Conservation (phyloP, 2,113 vertebrate genomes). For the Aythya baeri region DNA sequence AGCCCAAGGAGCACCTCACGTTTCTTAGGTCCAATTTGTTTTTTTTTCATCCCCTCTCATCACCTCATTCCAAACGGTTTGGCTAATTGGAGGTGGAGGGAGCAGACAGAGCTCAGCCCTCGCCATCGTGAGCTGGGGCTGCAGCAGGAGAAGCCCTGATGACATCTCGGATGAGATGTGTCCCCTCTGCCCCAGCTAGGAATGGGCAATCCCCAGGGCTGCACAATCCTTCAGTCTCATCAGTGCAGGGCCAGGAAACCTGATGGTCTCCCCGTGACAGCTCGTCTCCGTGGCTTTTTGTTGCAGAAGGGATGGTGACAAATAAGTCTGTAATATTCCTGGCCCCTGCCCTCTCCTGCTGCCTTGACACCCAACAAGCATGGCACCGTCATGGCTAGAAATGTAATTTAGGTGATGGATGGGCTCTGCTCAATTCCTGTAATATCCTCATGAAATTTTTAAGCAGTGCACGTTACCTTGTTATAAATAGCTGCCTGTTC, state of each 20-base stretch:
- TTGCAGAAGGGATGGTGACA: background rate
- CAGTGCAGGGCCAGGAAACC: background rate
- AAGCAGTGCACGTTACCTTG: background rate
- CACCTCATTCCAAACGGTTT: background rate
- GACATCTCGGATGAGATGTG: background rate
- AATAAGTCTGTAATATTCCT: background rate
- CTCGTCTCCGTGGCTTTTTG: background rate
- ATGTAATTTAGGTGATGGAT: background rate
- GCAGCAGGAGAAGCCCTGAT: background rate
- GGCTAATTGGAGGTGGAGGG: too few species aligned
- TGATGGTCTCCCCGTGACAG: rapidly evolving
- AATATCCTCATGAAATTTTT: background rate
- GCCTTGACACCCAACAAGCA: background rate
- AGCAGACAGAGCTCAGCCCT: background rate
- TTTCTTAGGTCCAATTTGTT: background rate
- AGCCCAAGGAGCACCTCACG: background rate
- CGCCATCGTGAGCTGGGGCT: background rate
- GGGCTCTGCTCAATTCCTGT: background rate
- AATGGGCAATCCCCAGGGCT: too few species aligned
- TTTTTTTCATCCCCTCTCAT: background rate
- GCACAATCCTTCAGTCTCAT: background rate
- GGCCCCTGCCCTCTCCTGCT: background rate
- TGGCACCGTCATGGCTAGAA: background rate
- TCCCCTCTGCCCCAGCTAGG: too few species aligned
- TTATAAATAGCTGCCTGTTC: background rate